Evolutionary conservation across 2,888 invertebrate species (phyloP).

Genomic region (Cosmopolites sordidus): DNA sequence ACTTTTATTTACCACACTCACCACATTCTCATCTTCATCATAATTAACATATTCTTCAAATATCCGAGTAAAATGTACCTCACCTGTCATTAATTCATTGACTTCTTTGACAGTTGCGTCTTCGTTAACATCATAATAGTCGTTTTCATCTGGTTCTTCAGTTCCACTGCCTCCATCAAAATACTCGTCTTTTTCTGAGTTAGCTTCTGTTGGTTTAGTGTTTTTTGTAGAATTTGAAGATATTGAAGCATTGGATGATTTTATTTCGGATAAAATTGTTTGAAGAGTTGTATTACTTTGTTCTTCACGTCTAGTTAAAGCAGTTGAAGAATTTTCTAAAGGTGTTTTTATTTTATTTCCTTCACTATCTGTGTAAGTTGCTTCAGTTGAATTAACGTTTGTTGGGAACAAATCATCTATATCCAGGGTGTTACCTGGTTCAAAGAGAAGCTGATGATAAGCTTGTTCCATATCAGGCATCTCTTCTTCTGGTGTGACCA

Average conservation of each 20-base stretch:
- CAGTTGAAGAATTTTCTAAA: too few relatives aligned
- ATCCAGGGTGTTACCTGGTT: background rate
- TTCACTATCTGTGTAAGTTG: background rate
- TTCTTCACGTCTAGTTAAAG: too few relatives aligned
- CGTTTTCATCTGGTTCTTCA: background rate
- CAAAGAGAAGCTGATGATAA: background rate
- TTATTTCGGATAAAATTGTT: too few relatives aligned
- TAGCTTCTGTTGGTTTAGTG: too few relatives aligned
- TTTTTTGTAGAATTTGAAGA: too few relatives aligned
- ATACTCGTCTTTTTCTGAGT: background rate
- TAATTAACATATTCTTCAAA: slow-evolving; percentile 9
- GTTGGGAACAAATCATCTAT: background rate
- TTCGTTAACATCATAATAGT: background rate
- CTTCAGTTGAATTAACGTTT: background rate
- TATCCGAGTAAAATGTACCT: slow-evolving; percentile 12
- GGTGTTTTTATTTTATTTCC: background rate
- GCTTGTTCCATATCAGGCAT: background rate
- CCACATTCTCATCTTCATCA: slow-evolving; percentile 20
- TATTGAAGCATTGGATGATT: too few relatives aligned
- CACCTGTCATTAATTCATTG: background rate
- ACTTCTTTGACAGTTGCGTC: background rate
- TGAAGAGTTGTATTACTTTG: too few relatives aligned
- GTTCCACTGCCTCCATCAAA: background rate
- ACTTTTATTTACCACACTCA: slow-evolving; percentile 12
- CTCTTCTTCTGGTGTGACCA: background rate